A percentile compares a stretch with the other conserved stretches of the same genome.
These are phyloP conservation scores for Garrulus glandarius DNA, from an alignment of 2,797 vertebrate species.

Conservation along the genomic window DNA sequence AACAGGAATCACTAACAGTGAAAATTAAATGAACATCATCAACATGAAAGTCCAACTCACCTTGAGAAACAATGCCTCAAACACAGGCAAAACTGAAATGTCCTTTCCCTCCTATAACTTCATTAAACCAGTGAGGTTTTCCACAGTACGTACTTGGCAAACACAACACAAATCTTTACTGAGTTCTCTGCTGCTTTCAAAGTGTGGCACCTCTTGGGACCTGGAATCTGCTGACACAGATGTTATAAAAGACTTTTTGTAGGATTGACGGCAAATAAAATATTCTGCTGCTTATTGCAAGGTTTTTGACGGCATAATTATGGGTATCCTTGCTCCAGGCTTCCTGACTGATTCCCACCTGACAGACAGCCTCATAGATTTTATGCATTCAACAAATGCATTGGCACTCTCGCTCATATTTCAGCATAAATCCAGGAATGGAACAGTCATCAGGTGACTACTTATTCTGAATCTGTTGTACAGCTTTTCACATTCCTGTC, in stretches of 20 bases:
- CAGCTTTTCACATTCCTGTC: conserved; percentile 15
- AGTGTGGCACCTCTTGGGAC: conserved; percentile 58
- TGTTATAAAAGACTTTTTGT: conserved; percentile 55
- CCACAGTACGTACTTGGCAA: conserved; percentile 24
- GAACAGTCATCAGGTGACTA: conserved; percentile 14
- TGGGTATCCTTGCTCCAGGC: conserved; percentile 47
- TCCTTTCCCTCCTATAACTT: conserved; percentile 17
- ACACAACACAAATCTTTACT: not conserved
- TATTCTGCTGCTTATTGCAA: conserved; percentile 63
- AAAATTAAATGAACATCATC: not conserved
- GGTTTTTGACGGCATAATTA: conserved; percentile 44
- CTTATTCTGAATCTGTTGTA: not conserved
- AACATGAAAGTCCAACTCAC: not conserved
- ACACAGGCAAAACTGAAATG: not conserved
- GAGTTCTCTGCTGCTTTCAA: conserved; percentile 59
- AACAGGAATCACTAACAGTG: not conserved
- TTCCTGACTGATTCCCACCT: conserved; percentile 38
- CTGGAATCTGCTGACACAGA: conserved; percentile 66
- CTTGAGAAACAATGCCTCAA: conserved; percentile 36
- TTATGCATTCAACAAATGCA: conserved; percentile 31
- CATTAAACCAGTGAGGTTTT: conserved; percentile 50
- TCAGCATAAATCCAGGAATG: conserved; percentile 34
- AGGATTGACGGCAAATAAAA: conserved; percentile 58
- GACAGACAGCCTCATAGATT: conserved; percentile 29
- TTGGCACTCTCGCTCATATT: not conserved